Evolutionary conservation across 2,797 vertebrate genomes (phyloP).

Genomic region (Threskiornis aethiopicus): DNA sequence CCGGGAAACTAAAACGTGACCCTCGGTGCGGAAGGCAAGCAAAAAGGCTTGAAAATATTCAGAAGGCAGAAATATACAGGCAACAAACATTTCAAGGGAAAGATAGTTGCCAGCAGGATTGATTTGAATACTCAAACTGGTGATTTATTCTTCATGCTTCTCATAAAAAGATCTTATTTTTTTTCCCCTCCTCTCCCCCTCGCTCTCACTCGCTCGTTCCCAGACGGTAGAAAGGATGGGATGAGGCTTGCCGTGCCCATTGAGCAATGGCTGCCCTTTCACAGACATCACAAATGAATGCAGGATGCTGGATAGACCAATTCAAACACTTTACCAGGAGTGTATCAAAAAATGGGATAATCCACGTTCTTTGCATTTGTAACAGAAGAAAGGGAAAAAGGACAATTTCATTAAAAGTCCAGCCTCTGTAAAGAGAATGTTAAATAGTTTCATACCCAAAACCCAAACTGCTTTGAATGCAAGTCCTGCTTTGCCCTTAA

Average conservation of each 20-base stretch:
- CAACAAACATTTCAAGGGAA: constrained; percentile 71
- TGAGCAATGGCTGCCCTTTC: constrained; percentile 66
- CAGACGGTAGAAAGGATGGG: constrained; percentile 1
- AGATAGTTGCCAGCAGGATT: constrained; percentile 70
- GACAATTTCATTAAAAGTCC: constrained; percentile 66
- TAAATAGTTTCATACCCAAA: constrained; percentile 62
- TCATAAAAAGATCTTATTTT: constrained; percentile 49
- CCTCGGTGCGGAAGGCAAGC: not conserved
- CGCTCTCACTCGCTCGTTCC: not conserved
- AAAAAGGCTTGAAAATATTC: constrained; percentile 57
- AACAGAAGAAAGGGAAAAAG: constrained; percentile 53
- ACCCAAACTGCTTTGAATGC: constrained; percentile 70
- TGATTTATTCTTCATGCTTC: constrained; percentile 70
- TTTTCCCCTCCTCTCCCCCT: not conserved
- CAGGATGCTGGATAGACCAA: constrained; percentile 29
- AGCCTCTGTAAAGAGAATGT: constrained; percentile 62
- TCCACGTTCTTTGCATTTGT: constrained; percentile 48
- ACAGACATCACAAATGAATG: constrained; percentile 62
- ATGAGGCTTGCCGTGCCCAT: constrained; percentile 29
- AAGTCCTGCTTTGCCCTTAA: constrained; percentile 67
- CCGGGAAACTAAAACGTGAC: constrained; percentile 8
- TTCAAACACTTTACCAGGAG: constrained; percentile 41
- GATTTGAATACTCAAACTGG: constrained; percentile 69
- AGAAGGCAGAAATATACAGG: constrained; percentile 54
- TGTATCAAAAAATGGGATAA: constrained; percentile 7